Evolutionary conservation across 2,113 vertebrate genomes (phyloP).

Genomic region (Tor tambroides): DNA sequence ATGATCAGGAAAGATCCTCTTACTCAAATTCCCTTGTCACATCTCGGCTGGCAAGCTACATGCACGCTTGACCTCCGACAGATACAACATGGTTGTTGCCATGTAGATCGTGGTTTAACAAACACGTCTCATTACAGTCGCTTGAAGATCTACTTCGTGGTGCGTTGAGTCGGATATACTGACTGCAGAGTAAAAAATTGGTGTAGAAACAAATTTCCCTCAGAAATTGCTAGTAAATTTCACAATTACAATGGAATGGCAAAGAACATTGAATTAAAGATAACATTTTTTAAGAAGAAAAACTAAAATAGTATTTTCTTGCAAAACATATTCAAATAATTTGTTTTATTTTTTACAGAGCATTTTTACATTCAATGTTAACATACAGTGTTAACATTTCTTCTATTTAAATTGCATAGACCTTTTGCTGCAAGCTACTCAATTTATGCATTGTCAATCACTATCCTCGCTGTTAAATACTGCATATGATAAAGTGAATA

Average conservation of each 20-base stretch:
- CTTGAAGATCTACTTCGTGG: background rate
- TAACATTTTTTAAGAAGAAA: no score
- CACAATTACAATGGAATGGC: no score
- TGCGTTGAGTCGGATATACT: background rate
- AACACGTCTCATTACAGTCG: constrained; percentile 23
- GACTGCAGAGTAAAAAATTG: background rate
- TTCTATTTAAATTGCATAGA: no score
- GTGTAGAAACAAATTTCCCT: no score
- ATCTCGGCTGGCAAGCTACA: constrained; percentile 56
- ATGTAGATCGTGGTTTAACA: constrained; percentile 47
- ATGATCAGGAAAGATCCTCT: constrained; percentile 58
- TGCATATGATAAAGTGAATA: background rate
- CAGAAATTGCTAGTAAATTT: no score
- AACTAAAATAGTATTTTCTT: no score
- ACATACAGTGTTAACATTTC: background rate
- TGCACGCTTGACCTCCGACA: constrained; percentile 55
- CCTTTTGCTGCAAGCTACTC: background rate
- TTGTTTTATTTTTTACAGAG: no score
- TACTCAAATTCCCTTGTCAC: constrained; percentile 58
- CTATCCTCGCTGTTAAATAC: background rate
- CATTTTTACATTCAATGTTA: background rate
- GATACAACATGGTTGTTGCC: constrained; percentile 54
- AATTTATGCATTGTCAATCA: background rate
- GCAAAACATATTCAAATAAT: no score
- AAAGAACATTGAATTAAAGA: no score